Conservation (phyloP, 1,140 invertebrate species). For the Polyergus mexicanus region DNA sequence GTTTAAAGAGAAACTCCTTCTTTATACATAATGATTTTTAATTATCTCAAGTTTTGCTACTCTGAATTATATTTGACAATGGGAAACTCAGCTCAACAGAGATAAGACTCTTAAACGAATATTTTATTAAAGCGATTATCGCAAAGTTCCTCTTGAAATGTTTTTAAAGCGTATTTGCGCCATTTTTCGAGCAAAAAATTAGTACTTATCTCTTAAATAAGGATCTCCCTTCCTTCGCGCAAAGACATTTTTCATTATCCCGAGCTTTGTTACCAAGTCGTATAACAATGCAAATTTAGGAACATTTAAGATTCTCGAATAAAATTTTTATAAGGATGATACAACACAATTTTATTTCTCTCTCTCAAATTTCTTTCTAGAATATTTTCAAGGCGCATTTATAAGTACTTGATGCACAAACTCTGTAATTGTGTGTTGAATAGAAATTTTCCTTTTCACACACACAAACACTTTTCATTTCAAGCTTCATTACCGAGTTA, state of each 20-base stretch:
- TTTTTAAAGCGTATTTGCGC: slow-evolving; percentile 20
- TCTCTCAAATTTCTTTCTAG: not conserved
- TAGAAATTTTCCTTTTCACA: not conserved
- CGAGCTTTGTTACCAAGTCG: not conserved
- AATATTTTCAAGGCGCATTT: not conserved
- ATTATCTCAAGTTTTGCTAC: slow-evolving; percentile 36
- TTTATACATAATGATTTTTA: slow-evolving; percentile 12
- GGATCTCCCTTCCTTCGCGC: not conserved
- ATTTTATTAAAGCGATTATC: slow-evolving; percentile 49
- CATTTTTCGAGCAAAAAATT: slow-evolving; percentile 37
- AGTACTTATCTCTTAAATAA: not conserved
- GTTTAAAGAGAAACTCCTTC: not conserved
- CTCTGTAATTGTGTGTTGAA: not conserved
- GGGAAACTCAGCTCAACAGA: not conserved
- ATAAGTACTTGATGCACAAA: not conserved
- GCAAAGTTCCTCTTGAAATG: not conserved
- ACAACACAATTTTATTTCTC: not conserved
- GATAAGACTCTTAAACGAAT: not conserved
- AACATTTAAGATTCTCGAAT: not conserved
- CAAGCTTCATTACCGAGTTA: slow-evolving; percentile 15
- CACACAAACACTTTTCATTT: slow-evolving; percentile 1
- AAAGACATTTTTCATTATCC: slow-evolving; percentile 23
- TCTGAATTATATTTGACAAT: slow-evolving; percentile 24
- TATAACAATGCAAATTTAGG: not conserved
- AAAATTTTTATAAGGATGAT: not conserved